Evolutionary conservation across 1,140 invertebrate genomes (phyloP), one percentile per base, ranked within the genome.

Genomic region (Thalassaphorura encarpata): DNA sequence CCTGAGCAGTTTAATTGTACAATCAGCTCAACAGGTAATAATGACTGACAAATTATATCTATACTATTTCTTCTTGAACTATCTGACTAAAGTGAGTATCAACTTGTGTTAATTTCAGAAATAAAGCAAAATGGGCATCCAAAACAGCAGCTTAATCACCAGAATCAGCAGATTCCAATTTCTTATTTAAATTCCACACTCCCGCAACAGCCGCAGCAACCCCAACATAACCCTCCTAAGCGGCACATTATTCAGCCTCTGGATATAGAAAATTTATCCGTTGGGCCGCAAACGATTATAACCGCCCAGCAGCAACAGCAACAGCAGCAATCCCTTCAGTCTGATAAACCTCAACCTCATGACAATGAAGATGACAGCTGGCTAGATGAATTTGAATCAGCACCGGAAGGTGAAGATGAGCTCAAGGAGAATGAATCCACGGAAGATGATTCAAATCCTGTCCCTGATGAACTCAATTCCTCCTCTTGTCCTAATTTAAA

Each of bases 361-460:
- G 29, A 54, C 16, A n/a, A 47, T 2, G 54, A 57, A 23, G 27
- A 45, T 18, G 11, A 24, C 6, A 42, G 23, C 40, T 60, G 58
- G 58, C 55, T 52, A 53, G 58, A 60, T 28, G 58, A 55, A 15
- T 60, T 60, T 52, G 58, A 60, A 8, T 52, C 52, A 0, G 41
- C 42, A 4, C 47, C 48, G 3, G 57, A 53, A 15, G 41, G 57
- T 15, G 56, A 21, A n/a, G 24, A 54, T 15, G 46, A 36, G 15
- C 3, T 24, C 1, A 8, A 42, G 3, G 28, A 46, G 0, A 11
- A 33, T 8, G 18, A 23, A 11, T 21, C 11, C 24, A 27, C 13
- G 18, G 33, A 36, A 36, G 33, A 36, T 11, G 46, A 48, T 8
- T 13, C 8, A 5, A 23, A 13, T 8, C 46, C 5, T 13, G 46